A percentile compares a stretch with the other conserved stretches of the same genome.
Conservation (phyloP, 2,888 invertebrate species). For the Pristionchus exspectatus region DNA sequence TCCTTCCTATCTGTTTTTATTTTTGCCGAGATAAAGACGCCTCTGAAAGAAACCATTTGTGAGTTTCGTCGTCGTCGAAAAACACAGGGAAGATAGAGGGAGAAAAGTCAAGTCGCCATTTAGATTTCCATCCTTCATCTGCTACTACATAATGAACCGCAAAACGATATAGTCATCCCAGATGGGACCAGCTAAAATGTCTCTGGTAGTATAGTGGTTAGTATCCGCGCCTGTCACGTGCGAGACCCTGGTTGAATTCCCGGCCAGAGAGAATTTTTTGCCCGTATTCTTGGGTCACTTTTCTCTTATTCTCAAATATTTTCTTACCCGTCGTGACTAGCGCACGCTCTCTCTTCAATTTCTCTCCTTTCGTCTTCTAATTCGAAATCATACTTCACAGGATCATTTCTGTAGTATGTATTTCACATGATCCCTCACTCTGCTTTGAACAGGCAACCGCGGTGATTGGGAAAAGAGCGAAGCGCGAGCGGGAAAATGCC, state of each 20-base stretch:
- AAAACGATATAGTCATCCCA: too few relatives aligned
- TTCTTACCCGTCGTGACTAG: not conserved
- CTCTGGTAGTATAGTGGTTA: conserved; percentile 70
- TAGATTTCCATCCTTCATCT: too few relatives aligned
- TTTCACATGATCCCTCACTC: conserved; percentile 63
- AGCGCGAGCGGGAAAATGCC: conserved; percentile 63
- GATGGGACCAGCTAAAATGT: not conserved
- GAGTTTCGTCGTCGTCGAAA: too few relatives aligned
- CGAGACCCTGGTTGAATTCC: conserved; percentile 72
- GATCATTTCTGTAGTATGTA: conserved; percentile 69
- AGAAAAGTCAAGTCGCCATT: too few relatives aligned
- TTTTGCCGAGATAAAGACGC: too few relatives aligned
- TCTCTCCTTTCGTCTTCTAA: not conserved
- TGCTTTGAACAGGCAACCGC: conserved; percentile 64
- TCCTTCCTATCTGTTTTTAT: too few relatives aligned
- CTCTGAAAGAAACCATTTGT: too few relatives aligned
- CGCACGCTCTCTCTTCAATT: not conserved
- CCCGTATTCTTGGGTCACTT: not conserved
- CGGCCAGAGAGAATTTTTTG: conserved; percentile 67
- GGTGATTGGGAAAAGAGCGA: conserved; percentile 59
- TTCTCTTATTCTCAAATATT: not conserved
- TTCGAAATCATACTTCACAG: conserved; percentile 67
- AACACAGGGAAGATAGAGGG: too few relatives aligned
- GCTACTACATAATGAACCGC: too few relatives aligned
- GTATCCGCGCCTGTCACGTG: conserved; percentile 72